Evolutionary conservation across 2,888 invertebrate genomes (phyloP), one percentile per base, ranked within the genome.

Genomic region (Sesia bembeciformis): DNA sequence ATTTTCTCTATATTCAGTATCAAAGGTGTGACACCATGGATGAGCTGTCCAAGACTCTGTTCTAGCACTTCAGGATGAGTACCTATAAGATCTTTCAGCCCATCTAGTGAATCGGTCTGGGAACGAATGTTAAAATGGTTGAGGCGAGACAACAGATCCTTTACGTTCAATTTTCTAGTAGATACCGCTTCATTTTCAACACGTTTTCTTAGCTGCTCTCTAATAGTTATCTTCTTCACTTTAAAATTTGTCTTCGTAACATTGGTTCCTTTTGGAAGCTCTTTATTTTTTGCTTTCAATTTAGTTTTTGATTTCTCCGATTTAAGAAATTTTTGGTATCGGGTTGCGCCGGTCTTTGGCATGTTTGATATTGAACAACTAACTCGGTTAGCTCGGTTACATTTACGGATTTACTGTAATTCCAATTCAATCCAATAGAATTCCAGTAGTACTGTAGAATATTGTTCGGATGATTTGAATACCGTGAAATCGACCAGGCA

Each of bases 291-390:
- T 38, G 93, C 91, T 83, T 97, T 98, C 41, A 98, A 79, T 76
- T 98, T 97, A 0, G 95, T 94, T 90, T 98, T 98, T 0, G 95
- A 92, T 73, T 96, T 97, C 77, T 98, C 97, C 0, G 94, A 92
- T 64, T 95, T 95, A 3, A 95, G 81, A 65, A 93, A 92, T 70
- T 95, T 96, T 72, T 94, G 93, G 70, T 95, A 94, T 39, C 91
- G 76, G 4, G 90, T 89, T 56, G 87, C 86, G n/a, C 88, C 88
- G 38, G 83, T 84, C 71, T 90, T 76, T 57, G 86, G 82, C 89
- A 89, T 88, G 60, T 58, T 72, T 23, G 23, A 23, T 23, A 23
- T 23, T 23, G 23, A 23, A 23, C 23, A 23, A 23, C 1, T 23
- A 23, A 23, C 23, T 23, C 23, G 23, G 23, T 23, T 23, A 23